Evolutionary conservation across 2,797 vertebrate genomes (phyloP).

Genomic region (Malurus leucopterus): DNA sequence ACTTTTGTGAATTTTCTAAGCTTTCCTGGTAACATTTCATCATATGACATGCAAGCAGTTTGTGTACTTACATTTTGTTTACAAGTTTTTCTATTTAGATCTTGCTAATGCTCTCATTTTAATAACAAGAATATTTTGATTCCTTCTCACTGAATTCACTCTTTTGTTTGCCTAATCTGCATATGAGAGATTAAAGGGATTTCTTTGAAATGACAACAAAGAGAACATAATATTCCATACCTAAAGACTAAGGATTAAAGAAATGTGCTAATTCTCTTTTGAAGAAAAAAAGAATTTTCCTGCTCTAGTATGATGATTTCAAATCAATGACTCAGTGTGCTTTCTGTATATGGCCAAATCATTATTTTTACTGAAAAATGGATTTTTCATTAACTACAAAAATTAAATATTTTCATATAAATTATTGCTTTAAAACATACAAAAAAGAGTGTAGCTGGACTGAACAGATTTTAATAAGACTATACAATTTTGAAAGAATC

Average conservation of each 20-base stretch:
- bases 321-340: not conserved
- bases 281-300: not conserved
- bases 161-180: constrained; percentile 11
- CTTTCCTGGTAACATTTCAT: constrained; percentile 26
- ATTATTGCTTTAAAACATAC: not conserved
- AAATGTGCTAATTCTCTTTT: not conserved
- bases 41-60: constrained; percentile 27
- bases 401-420: not conserved
- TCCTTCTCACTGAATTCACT: not conserved
- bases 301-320: not conserved
- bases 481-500: constrained; percentile 10
- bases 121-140: constrained; percentile 30
- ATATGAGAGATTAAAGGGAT: constrained; percentile 27
- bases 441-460: not conserved
- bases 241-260: not conserved
- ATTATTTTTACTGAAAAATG: not conserved
- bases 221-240: not conserved
- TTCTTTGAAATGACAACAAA: constrained; percentile 31
- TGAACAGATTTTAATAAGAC: not conserved
- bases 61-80: constrained; percentile 45
- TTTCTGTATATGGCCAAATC: not conserved
- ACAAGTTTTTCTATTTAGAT: constrained; percentile 7
- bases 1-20: constrained; percentile 1
- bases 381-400: not conserved
- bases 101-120: constrained; percentile 37